Evolutionary conservation across 2,888 invertebrate species (phyloP).

Genomic region (Zygothrica quintamaculata): DNA sequence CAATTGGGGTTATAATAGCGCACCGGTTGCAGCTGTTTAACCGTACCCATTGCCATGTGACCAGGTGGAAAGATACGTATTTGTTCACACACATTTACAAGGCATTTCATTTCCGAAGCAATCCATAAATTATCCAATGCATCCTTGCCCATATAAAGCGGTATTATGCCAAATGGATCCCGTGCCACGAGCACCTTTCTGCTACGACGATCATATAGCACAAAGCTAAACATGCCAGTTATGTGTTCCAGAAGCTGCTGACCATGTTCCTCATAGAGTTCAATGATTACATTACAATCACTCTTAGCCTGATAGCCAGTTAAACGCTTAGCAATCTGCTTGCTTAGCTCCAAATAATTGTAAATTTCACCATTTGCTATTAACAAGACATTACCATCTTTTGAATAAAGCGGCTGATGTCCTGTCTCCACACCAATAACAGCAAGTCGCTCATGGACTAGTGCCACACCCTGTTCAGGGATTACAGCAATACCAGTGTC

Average conservation of each 20-base stretch:
- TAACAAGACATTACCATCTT: constrained; percentile 72
- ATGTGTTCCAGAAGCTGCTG: constrained; percentile 70
- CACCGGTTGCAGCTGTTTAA: constrained; percentile 56
- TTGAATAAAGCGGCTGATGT: constrained; percentile 79
- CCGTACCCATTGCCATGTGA: constrained; percentile 62
- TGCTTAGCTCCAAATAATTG: constrained; percentile 76
- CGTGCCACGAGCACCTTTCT: constrained; percentile 75
- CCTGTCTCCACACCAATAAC: constrained; percentile 81
- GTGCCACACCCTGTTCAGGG: constrained; percentile 71
- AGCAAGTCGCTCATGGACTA: constrained; percentile 81
- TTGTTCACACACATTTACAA: constrained; percentile 68
- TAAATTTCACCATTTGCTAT: constrained; percentile 83
- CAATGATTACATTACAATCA: constrained; percentile 82
- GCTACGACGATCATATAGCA: constrained; percentile 75
- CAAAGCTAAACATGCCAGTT: constrained; percentile 82
- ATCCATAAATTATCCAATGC: constrained; percentile 75
- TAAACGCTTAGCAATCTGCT: constrained; percentile 69
- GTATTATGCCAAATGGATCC: constrained; percentile 82
- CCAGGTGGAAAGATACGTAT: constrained; percentile 78
- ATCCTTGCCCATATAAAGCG: constrained; percentile 79
- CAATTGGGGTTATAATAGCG: constrained; percentile 70
- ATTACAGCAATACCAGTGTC: constrained; percentile 77
- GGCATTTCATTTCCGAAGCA: constrained; percentile 82
- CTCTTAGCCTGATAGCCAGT: constrained; percentile 78
- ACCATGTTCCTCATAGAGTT: constrained; percentile 79